phyloP scores from a whole-genome alignment of 2,797 vertebrate species.

The Mycteria americana region DNA sequence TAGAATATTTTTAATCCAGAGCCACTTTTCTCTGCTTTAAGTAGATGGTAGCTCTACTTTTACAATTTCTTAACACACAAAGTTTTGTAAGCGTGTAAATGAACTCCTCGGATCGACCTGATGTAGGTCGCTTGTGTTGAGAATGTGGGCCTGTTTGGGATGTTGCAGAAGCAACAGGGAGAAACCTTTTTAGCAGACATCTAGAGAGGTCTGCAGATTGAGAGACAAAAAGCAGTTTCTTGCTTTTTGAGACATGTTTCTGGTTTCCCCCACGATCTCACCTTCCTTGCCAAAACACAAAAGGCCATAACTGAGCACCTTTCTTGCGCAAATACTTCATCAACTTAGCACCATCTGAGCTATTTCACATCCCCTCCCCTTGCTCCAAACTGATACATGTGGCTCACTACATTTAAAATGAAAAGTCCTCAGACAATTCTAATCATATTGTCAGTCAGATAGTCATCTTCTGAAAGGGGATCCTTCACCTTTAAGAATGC shows the following conservation, averaged over 20 bases:
- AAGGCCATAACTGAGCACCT: constrained; percentile 5
- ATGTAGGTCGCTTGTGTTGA: background rate
- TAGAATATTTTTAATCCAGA: background rate
- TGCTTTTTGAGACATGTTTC: background rate
- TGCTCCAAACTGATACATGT: constrained; percentile 33
- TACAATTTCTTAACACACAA: rapidly evolving
- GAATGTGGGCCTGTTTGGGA: background rate
- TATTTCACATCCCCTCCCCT: constrained; percentile 33
- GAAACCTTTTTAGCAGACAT: background rate
- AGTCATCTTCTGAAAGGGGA: constrained; percentile 73
- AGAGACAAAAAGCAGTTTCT: background rate
- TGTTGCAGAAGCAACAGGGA: background rate
- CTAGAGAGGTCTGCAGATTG: background rate
- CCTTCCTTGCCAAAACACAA: background rate
- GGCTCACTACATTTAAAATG: constrained; percentile 67
- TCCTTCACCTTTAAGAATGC: constrained; percentile 78
- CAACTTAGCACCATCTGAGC: constrained; percentile 1
- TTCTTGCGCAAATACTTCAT: constrained; percentile 38
- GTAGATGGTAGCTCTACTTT: background rate
- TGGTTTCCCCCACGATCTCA: background rate
- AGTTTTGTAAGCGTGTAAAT: background rate
- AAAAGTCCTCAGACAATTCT: constrained; percentile 73
- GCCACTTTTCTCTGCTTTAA: background rate
- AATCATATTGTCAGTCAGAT: constrained; percentile 77
- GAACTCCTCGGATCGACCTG: background rate